These are phyloP conservation scores for Cataglyphis albicans DNA, from an alignment of 2,888 invertebrate genomes.

Conservation along the genomic window DNA sequence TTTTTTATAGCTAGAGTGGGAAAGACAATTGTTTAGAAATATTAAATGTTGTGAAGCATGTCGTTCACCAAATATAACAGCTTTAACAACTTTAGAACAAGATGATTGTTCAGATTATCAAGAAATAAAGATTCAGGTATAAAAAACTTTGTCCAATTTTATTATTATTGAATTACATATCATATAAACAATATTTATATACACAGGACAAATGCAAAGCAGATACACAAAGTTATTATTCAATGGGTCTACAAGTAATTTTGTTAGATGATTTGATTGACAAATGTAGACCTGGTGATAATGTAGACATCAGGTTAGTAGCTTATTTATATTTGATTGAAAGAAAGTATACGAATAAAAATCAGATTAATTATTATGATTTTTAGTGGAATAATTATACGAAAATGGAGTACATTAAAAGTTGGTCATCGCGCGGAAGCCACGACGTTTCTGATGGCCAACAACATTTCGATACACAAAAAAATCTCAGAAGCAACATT, in stretches of 20 bases:
- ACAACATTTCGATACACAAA: conserved; percentile 79
- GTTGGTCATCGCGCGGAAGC: conserved; percentile 89
- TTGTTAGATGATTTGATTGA: conserved; percentile 93
- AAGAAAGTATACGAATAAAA: neutral
- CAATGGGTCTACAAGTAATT: conserved; percentile 79
- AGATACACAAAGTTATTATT: conserved; percentile 51
- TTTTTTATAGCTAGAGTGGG: conserved; percentile 81
- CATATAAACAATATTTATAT: neutral
- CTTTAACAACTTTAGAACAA: conserved; percentile 87
- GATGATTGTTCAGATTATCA: conserved; percentile 93
- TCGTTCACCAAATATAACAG: conserved; percentile 79
- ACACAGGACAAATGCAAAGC: conserved; percentile 61
- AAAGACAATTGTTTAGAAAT: conserved; percentile 79
- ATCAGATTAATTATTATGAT: neutral
- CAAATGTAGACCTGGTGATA: conserved; percentile 95
- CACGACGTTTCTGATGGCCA: conserved; percentile 82
- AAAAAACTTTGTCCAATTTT: conserved; percentile 8
- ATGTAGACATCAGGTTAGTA: conserved; percentile 92
- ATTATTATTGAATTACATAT: neutral
- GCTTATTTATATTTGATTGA: neutral
- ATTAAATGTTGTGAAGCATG: conserved; percentile 81
- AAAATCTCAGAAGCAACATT: conserved; percentile 80
- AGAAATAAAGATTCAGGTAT: conserved; percentile 93
- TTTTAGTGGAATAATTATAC: conserved; percentile 91
- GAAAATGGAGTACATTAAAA: conserved; percentile 90